These are phyloP conservation scores for Halictus ligatus DNA, from an alignment of 2,888 invertebrate genomes.

Conservation along the genomic window DNA sequence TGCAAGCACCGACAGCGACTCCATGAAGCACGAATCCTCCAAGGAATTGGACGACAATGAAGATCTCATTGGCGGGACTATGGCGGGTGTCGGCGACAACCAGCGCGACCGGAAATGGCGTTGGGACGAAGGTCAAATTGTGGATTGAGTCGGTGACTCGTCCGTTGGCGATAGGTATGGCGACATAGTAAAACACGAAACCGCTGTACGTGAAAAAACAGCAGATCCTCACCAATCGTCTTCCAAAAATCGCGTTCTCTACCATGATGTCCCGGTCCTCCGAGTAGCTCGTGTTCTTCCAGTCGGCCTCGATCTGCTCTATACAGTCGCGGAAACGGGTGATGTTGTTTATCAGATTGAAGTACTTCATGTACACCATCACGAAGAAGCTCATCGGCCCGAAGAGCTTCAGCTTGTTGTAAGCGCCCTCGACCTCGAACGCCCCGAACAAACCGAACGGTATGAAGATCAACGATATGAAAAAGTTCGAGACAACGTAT, in stretches of 20 bases:
- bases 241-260: constrained; percentile 68
- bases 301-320: constrained; percentile 70
- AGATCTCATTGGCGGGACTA: constrained; percentile 67
- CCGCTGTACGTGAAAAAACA: constrained; percentile 63
- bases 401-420: constrained; percentile 62
- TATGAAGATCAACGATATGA: constrained; percentile 68
- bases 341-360: constrained; percentile 60
- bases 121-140: constrained; percentile 68
- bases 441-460: constrained; percentile 64
- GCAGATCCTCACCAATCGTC: constrained; percentile 62
- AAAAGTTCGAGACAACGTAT: constrained; percentile 32
- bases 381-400: constrained; percentile 74
- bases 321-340: constrained; percentile 65
- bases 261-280: constrained; percentile 71
- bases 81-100: constrained; percentile 58
- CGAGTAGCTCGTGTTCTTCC: constrained; percentile 63
- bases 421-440: constrained; percentile 62
- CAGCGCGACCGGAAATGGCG: constrained; percentile 68
- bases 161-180: constrained; percentile 50
- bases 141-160: constrained; percentile 6
- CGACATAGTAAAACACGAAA: constrained; percentile 59
- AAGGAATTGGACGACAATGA: constrained; percentile 60
- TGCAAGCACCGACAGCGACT: constrained; percentile 60
- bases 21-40: constrained; percentile 57
- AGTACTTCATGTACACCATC: constrained; percentile 73